Conservation (phyloP, 2,888 invertebrate species). For the Brachypalpus laphriformis region DNA sequence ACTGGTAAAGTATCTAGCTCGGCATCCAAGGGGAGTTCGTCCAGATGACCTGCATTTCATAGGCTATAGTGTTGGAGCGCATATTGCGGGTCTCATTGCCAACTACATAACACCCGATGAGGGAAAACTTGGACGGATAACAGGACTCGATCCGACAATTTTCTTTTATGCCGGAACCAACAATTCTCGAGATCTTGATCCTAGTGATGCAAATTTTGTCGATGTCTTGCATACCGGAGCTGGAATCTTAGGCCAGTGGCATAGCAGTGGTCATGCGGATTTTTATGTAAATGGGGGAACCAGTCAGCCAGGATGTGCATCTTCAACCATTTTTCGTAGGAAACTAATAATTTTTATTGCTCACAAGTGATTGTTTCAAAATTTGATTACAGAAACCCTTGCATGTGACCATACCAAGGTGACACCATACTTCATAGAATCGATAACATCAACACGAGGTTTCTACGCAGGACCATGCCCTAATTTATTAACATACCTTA, state of each 20-base stretch:
- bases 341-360: not conserved
- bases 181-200: slow-evolving; percentile 90
- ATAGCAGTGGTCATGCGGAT: slow-evolving; percentile 93
- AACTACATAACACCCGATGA: slow-evolving; percentile 87
- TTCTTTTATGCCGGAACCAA: slow-evolving; percentile 93
- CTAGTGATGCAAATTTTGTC: slow-evolving; percentile 91
- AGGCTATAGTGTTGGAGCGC: slow-evolving; percentile 94
- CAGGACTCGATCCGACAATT: slow-evolving; percentile 93
- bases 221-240: slow-evolving; percentile 94
- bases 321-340: slow-evolving; percentile 92
- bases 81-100: slow-evolving; percentile 92
- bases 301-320: slow-evolving; percentile 93
- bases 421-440: slow-evolving; percentile 95
- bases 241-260: slow-evolving; percentile 94
- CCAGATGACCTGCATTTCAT: slow-evolving; percentile 91
- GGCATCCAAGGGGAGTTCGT: slow-evolving; percentile 89
- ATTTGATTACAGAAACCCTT: slow-evolving; percentile 87
- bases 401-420: slow-evolving; percentile 96
- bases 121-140: slow-evolving; percentile 92
- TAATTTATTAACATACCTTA: slow-evolving; percentile 91
- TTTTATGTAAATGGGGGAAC: slow-evolving; percentile 94
- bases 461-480: slow-evolving; percentile 94
- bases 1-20: slow-evolving; percentile 89
- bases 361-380: not conserved
- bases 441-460: slow-evolving; percentile 90